Base-by-base conservation (phyloP, 2,888 invertebrate species). In the Meganola albula region DNA sequence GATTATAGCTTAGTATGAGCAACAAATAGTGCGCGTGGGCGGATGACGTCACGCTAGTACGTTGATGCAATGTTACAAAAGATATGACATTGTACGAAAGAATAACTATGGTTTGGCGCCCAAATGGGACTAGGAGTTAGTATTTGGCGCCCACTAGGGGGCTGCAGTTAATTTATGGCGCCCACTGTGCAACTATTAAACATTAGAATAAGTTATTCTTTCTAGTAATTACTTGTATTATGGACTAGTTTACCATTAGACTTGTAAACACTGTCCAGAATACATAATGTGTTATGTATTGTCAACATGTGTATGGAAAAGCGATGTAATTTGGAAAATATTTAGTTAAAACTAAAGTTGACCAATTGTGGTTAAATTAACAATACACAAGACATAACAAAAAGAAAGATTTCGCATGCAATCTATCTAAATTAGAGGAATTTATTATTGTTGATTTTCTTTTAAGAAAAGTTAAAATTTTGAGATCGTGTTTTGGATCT, bases 221-320 rank as follows among this genome's bases (percentile, higher is more conserved):
- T n/a, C n/a, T n/a, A n/a, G n/a, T n/a, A 20, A 16, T 16, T 16
- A 5, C 6, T 16, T 16, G 4, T 16, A 16, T 16, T 16, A 5
- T 5, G 6, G 16, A 16, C 4, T 16, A 16, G 6, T 16, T 16
- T 16, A 5, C 6, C 16, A 16, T 16, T 6, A 16, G 4, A 16
- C 6, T n/a, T n/a, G n/a, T n/a, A n/a, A n/a, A n/a, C n/a, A n/a
- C 36, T 34, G 54, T 62, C 66, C 69, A 63, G 38, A 45, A 51
- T 61, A 62, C 48, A 63, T 33, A 45, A 49, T 44, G 57, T 60
- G 66, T 67, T 63, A 72, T 74, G 82, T 82, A 82, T 80, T 82
- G 82, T 82, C 82, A 77, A 80, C 41, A n/a, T n/a, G n/a, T 70
- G 59, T 37, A 67, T 72, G 69, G 42, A 41, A 47, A 52, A 48